These are phyloP conservation scores for Ophraella communa DNA, from an alignment of 2,888 invertebrate genomes.

Conservation along the genomic window DNA sequence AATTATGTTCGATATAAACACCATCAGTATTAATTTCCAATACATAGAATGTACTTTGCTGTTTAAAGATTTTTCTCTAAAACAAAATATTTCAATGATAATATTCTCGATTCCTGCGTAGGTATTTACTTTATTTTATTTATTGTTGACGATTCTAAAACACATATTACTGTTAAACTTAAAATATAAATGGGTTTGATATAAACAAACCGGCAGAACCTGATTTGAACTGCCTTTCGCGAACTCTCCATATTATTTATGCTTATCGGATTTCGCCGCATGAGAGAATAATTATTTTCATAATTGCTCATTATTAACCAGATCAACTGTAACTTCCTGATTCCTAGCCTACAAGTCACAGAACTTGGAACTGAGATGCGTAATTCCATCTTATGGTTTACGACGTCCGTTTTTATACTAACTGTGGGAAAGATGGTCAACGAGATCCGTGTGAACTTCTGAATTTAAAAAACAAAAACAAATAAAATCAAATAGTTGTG, in stretches of 20 bases:
- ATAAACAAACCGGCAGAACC: not conserved
- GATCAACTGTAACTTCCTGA: constrained; percentile 14
- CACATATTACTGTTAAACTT: not conserved
- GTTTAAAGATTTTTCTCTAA: too few species aligned
- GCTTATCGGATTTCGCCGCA: not conserved
- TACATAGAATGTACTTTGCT: too few species aligned
- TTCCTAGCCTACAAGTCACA: constrained; percentile 1
- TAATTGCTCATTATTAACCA: constrained; percentile 12
- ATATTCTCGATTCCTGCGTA: too few species aligned
- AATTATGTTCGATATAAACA: too few species aligned
- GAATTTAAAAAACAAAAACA: constrained; percentile 4
- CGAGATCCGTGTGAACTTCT: constrained; percentile 36
- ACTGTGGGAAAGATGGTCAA: constrained; percentile 34
- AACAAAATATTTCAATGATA: too few species aligned
- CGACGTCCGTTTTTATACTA: constrained; percentile 14
- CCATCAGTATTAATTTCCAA: too few species aligned
- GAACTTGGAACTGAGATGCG: constrained; percentile 11
- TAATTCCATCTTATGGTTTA: constrained; percentile 20
- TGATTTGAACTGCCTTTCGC: not conserved
- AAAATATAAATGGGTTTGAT: not conserved
- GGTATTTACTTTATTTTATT: too few species aligned
- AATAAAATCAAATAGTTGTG: constrained; percentile 24
- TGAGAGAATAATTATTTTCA: constrained; percentile 7
- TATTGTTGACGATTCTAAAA: not conserved
- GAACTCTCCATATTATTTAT: not conserved